These are phyloP conservation scores for Diadromus collaris DNA, from an alignment of 2,888 invertebrate species.

Conservation along the genomic window DNA sequence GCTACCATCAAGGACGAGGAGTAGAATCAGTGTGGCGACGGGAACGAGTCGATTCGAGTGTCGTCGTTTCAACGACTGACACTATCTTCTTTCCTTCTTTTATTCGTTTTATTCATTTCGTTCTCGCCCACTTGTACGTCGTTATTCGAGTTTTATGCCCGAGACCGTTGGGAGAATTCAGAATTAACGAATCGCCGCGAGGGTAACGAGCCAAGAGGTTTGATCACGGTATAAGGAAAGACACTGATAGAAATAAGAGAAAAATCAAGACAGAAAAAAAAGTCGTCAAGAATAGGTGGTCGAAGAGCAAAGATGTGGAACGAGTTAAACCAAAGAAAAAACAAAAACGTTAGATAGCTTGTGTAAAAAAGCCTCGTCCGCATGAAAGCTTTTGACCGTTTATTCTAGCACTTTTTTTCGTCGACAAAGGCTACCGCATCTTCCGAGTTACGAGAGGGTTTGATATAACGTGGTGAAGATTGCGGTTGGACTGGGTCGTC, in stretches of 20 bases:
- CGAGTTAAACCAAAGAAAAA: slow-evolving; percentile 12
- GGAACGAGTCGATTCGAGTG: slow-evolving; percentile 62
- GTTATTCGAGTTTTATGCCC: slow-evolving; percentile 34
- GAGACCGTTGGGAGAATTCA: background rate
- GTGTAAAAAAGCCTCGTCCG: slow-evolving; percentile 22
- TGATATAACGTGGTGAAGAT: slow-evolving; percentile 51
- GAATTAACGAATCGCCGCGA: slow-evolving; percentile 36
- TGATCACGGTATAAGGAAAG: background rate
- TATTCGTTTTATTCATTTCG: slow-evolving; percentile 1
- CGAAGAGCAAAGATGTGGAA: slow-evolving; percentile 36
- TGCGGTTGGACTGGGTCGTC: slow-evolving; percentile 40
- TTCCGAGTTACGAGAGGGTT: slow-evolving; percentile 47
- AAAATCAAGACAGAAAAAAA: slow-evolving; percentile 4
- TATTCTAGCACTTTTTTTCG: slow-evolving; percentile 7
- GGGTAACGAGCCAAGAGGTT: slow-evolving; percentile 15
- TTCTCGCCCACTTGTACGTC: slow-evolving; percentile 16
- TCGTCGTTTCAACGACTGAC: slow-evolving; percentile 63
- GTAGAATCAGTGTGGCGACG: slow-evolving; percentile 33
- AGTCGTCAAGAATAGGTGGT: background rate
- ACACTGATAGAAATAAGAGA: slow-evolving; percentile 13
- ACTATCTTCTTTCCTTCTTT: slow-evolving; percentile 43
- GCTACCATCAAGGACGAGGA: background rate
- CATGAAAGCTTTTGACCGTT: slow-evolving; percentile 33
- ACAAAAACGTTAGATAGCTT: slow-evolving; percentile 13
- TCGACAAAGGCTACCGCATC: slow-evolving; percentile 30